Evolutionary conservation across 2,113 vertebrate genomes (phyloP).

Genomic region (Chaenogobius annularis): DNA sequence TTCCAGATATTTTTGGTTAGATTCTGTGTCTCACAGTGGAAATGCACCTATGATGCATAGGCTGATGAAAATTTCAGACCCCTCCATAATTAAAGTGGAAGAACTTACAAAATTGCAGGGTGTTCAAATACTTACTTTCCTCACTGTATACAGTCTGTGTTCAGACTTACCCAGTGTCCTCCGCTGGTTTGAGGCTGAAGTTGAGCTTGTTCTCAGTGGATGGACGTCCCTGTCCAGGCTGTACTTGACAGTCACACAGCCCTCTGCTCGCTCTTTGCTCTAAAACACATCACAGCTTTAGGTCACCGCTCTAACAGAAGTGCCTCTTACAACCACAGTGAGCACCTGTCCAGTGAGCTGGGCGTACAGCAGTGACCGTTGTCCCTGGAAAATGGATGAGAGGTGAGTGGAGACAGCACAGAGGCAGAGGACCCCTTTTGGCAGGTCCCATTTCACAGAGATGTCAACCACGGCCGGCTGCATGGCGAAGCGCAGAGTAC

Average conservation of each 20-base stretch:
- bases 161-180: conserved; percentile 59
- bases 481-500: conserved; percentile 69
- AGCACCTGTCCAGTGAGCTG: conserved; percentile 70
- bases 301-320: not conserved
- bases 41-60: too few species aligned
- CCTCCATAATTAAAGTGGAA: too few species aligned
- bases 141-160: too few species aligned
- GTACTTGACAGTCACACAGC: conserved; percentile 67
- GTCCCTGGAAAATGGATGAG: conserved; percentile 70
- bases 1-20: too few species aligned
- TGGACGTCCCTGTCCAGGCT: conserved; percentile 59
- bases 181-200: conserved; percentile 59
- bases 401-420: conserved; percentile 66
- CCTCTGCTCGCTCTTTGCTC: conserved; percentile 45
- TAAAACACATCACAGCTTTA: conserved; percentile 22
- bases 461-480: conserved; percentile 67
- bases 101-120: too few species aligned
- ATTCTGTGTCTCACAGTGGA: too few species aligned
- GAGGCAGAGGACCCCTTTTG: conserved; percentile 59
- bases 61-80: too few species aligned
- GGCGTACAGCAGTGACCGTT: conserved; percentile 71
- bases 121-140: too few species aligned
- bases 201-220: conserved; percentile 53
- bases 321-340: not conserved
- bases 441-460: conserved; percentile 66